Conservation (phyloP, 1,140 invertebrate species). For the Parasteatoda tepidariorum region DNA sequence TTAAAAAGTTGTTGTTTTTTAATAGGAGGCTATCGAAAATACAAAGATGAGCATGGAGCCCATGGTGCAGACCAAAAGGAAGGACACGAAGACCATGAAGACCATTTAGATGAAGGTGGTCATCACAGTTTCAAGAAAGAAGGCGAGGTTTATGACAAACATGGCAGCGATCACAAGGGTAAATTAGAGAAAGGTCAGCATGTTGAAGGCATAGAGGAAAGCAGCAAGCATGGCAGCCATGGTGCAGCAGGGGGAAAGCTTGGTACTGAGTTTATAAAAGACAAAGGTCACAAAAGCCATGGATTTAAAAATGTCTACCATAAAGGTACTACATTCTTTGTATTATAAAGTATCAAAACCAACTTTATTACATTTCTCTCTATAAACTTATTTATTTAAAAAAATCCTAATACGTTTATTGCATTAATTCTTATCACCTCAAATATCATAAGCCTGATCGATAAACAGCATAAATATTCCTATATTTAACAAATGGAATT, state of each 20-base stretch:
- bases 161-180: slow-evolving; percentile 21
- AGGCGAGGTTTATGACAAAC: slow-evolving; percentile 45
- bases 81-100: slow-evolving; percentile 28
- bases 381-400: too few species aligned
- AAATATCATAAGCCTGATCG: too few species aligned
- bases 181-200: slow-evolving; percentile 34
- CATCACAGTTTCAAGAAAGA: slow-evolving; percentile 41
- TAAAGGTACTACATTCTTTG: slow-evolving; percentile 24
- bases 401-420: too few species aligned
- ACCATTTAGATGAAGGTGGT: slow-evolving; percentile 16
- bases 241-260: slow-evolving; percentile 30
- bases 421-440: too few species aligned
- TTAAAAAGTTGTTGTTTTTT: too few species aligned
- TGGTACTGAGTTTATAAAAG: slow-evolving; percentile 34
- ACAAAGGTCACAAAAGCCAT: slow-evolving; percentile 50
- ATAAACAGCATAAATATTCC: background rate
- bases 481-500: slow-evolving; percentile 23
- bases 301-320: slow-evolving; percentile 54
- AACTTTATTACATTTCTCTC: too few species aligned
- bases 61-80: slow-evolving; percentile 42
- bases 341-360: too few species aligned
- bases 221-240: background rate
- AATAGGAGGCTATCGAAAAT: slow-evolving; percentile 10
- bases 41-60: slow-evolving; percentile 11
- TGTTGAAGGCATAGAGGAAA: background rate